These are phyloP conservation scores for Drosophila pandora DNA, from an alignment of 1,140 invertebrate genomes.

Conservation along the genomic window DNA sequence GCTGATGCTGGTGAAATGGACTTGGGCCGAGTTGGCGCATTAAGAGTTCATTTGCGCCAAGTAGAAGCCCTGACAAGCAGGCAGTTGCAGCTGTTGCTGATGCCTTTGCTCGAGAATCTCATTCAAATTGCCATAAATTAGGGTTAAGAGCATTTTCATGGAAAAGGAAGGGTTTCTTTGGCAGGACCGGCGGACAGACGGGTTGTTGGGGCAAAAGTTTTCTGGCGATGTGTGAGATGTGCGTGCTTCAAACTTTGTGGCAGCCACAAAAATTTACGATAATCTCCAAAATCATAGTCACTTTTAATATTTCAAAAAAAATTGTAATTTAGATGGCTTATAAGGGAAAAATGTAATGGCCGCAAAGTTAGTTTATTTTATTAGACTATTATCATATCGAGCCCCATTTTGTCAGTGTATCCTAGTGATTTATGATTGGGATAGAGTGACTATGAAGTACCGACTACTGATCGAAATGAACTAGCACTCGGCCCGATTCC, in stretches of 20 bases:
- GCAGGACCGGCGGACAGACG: constrained; percentile 30
- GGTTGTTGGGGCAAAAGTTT: constrained; percentile 24
- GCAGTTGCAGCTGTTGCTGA: constrained; percentile 37
- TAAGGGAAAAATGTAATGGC: too few species aligned
- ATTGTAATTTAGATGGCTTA: neutral
- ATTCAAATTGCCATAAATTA: constrained; percentile 77
- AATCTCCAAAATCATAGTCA: neutral
- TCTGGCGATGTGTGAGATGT: constrained; percentile 23
- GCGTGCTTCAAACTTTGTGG: constrained; percentile 1
- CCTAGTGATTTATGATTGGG: constrained; percentile 10
- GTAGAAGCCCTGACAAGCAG: constrained; percentile 28
- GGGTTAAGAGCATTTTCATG: constrained; percentile 58
- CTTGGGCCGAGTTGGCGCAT: constrained; percentile 37
- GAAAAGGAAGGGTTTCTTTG: constrained; percentile 1
- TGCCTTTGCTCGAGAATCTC: constrained; percentile 37
- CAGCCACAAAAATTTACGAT: constrained; percentile 4
- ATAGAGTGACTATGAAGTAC: constrained; percentile 3
- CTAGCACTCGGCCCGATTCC: constrained; percentile 30
- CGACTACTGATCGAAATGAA: constrained; percentile 27
- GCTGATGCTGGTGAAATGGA: constrained; percentile 7
- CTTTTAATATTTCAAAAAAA: neutral
- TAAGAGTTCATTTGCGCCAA: constrained; percentile 48
- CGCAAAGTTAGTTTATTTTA: neutral
- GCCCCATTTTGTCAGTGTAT: neutral
- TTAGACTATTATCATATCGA: neutral